Evolutionary conservation across 1,140 invertebrate genomes (phyloP).

Genomic region (Bombyx mandarina): DNA sequence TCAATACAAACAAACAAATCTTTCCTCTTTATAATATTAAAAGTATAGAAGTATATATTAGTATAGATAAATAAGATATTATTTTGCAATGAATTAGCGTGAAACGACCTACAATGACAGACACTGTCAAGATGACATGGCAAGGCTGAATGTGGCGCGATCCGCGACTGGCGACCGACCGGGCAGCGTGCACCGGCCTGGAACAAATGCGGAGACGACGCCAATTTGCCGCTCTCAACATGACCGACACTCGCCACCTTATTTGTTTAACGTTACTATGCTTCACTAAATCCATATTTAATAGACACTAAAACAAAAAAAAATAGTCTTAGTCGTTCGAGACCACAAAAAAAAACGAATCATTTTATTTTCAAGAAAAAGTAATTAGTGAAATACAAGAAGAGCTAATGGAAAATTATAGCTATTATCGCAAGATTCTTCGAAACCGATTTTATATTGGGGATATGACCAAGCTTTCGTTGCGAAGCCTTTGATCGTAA

Average conservation of each 20-base stretch:
- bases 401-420: too few species aligned
- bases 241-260: slow-evolving; percentile 43
- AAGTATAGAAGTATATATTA: too few species aligned
- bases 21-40: too few species aligned
- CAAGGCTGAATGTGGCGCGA: slow-evolving; percentile 44
- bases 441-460: too few species aligned
- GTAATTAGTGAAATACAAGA: too few species aligned
- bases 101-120: slow-evolving; percentile 39
- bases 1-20: too few species aligned
- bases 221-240: slow-evolving; percentile 54
- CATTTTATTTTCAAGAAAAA: background rate
- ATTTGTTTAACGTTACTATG: slow-evolving; percentile 53
- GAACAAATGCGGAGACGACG: slow-evolving; percentile 55
- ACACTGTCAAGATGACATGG: slow-evolving; percentile 30
- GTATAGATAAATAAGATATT: background rate
- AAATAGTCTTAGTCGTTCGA: slow-evolving; percentile 15
- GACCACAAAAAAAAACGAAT: slow-evolving; percentile 23
- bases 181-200: slow-evolving; percentile 23
- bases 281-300: slow-evolving; percentile 35
- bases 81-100: slow-evolving; percentile 20
- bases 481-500: too few species aligned
- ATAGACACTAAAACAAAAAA: too few species aligned
- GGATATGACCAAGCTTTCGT: too few species aligned
- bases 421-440: too few species aligned
- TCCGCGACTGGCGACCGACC: slow-evolving; percentile 17